Conservation (phyloP, 2,797 vertebrate species). For the Saxicola maurus region DNA sequence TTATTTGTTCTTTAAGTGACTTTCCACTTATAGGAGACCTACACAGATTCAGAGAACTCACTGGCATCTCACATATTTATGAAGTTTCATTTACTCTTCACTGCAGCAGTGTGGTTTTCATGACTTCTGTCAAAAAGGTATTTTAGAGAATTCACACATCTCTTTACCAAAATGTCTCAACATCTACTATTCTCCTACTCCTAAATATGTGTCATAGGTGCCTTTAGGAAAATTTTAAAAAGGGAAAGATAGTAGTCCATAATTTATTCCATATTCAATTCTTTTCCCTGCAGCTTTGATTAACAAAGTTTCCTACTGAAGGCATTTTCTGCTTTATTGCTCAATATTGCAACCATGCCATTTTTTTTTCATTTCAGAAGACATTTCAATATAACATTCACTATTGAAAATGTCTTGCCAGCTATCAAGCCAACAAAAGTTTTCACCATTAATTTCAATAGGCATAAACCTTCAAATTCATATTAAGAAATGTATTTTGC, state of each 20-base stretch:
- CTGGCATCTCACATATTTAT: neutral
- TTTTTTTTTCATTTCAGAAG: neutral
- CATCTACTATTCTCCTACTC: neutral
- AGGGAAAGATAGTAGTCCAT: fast-evolving
- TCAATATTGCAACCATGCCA: neutral
- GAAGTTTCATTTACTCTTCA: neutral
- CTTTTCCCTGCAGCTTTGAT: neutral
- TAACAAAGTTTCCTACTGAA: neutral
- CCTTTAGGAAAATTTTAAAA: neutral
- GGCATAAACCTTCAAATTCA: neutral
- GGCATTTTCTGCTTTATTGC: neutral
- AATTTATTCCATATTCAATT: neutral
- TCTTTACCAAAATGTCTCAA: neutral
- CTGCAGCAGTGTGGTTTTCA: neutral
- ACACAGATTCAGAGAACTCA: neutral
- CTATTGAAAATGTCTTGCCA: neutral
- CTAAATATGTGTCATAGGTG: neutral
- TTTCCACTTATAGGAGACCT: neutral
- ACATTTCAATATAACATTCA: neutral
- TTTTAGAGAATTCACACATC: neutral
- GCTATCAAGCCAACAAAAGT: neutral
- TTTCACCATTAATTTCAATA: neutral
- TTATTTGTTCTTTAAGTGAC: neutral
- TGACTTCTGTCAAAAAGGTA: neutral
- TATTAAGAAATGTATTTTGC: neutral